Evolutionary conservation across 2,113 vertebrate species (phyloP).

Genomic region (Gopherus evgoodei): DNA sequence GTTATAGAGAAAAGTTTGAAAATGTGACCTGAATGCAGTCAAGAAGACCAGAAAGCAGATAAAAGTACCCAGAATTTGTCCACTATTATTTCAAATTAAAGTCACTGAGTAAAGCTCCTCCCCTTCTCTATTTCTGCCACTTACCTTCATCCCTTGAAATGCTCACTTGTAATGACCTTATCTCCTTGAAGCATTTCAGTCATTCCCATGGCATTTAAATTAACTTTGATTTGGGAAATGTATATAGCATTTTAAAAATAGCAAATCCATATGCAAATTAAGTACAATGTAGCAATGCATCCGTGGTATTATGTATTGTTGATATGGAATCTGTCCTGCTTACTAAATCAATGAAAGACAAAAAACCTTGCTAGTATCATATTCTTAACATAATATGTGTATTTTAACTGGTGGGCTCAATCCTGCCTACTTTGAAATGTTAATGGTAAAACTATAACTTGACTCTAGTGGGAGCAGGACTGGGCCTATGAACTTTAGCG

Average conservation of each 20-base stretch:
- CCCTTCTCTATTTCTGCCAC: too few relatives aligned
- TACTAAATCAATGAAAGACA: constrained; percentile 58
- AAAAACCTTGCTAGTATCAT: constrained; percentile 47
- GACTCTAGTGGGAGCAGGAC: background rate
- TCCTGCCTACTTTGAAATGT: background rate
- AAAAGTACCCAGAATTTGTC: background rate
- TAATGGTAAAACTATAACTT: background rate
- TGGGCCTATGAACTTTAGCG: background rate
- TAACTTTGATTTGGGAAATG: constrained; percentile 63
- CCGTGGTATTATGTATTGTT: constrained; percentile 67
- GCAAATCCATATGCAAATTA: constrained; percentile 74
- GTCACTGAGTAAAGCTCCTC: background rate
- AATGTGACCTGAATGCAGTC: background rate
- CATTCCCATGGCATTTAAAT: constrained; percentile 46
- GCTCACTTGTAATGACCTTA: background rate
- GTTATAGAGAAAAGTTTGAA: background rate
- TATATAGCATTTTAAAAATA: constrained; percentile 49
- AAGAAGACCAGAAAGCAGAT: background rate
- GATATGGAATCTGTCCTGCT: constrained; percentile 64
- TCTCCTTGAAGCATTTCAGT: background rate
- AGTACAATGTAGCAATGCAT: constrained; percentile 67
- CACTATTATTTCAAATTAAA: background rate
- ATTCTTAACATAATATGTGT: constrained; percentile 37
- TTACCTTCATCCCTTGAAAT: too few relatives aligned
- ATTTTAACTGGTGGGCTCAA: background rate